Base-by-base conservation (phyloP, 2,113 vertebrate genomes). In the Emberiza fucata region DNA sequence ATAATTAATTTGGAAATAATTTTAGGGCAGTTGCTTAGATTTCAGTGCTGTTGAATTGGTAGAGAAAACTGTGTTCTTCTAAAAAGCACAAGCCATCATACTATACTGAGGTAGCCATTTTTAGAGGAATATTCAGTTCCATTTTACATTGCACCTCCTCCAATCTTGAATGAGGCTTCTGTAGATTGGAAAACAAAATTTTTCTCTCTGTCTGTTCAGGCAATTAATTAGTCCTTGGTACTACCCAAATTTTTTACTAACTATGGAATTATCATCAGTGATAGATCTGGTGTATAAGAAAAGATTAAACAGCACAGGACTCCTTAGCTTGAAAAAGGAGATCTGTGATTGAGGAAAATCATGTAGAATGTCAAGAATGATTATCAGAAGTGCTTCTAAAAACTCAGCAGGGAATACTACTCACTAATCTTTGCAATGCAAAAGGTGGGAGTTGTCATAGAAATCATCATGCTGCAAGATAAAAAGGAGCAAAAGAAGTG, bases 301-400 rank as follows among this genome's bases (percentile, higher is more conserved):
- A 92, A 93, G 15, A 72, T 61, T 95, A 61, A 94, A 92, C 4
- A 40, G 19, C 29, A 21, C 33, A 70, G 44, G 17, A 51, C 12
- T 84, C 51, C 50, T 81, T 86, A 81, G 39, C 33, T 73, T 86
- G 51, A 66, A 88, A 96, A 94, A 47, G 6, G 24, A 95, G 68
- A 65, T 44, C 48, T 3, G 19, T 63, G 76, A 88, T 73, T 94
- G 94, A 94, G 51, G 35, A 88, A 92, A 92, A 93, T 71, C 88
- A 81, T 40, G 50, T 57, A 87, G 51, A 81, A 88, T 92, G 77
- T 94, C 92, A 94, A 83, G 72, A 94, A 88, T 66, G 5, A 92
- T 92, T 94, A 95, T 65, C 56, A 83, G 51, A 92, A 96, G 35
- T 90, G 76, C 56, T 88, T 92, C 86, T 86, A 78, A 92, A 95